Evolutionary conservation across 2,888 invertebrate species (phyloP).

Genomic region (Drosophila sordidula): DNA sequence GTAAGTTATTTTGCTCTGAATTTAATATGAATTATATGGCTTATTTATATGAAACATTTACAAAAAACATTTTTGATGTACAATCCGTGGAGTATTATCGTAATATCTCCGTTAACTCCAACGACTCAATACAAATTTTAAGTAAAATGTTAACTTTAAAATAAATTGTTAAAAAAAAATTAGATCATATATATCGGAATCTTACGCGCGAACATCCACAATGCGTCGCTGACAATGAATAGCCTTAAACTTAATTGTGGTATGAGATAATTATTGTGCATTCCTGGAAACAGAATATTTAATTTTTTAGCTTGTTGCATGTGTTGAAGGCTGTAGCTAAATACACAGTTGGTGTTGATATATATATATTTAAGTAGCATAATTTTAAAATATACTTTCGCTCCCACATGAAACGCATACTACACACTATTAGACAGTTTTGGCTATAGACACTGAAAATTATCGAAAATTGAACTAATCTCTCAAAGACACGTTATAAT

Average conservation of each 20-base stretch:
- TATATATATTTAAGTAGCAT: conserved; percentile 30
- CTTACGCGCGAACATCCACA: conserved; percentile 43
- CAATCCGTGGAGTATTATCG: conserved; percentile 34
- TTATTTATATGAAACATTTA: conserved; percentile 62
- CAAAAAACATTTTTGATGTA: conserved; percentile 52
- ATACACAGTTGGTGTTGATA: conserved; percentile 35
- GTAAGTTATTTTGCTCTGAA: conserved; percentile 50
- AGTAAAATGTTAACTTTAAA: conserved; percentile 40
- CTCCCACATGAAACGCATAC: conserved; percentile 44
- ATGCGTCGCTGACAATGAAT: conserved; percentile 39
- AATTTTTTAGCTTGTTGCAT: conserved; percentile 3
- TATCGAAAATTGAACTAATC: conserved; percentile 45
- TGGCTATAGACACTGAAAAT: conserved; percentile 52
- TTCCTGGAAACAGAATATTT: conserved; percentile 38
- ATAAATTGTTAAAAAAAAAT: conserved; percentile 26
- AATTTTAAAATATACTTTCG: conserved; percentile 44
- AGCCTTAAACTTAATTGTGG: conserved; percentile 49
- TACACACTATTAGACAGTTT: conserved; percentile 52
- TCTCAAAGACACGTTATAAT: conserved; percentile 50
- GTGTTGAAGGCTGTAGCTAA: conserved; percentile 27
- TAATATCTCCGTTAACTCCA: conserved; percentile 45
- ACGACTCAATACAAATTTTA: conserved; percentile 43
- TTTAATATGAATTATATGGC: conserved; percentile 61
- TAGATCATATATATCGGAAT: conserved; percentile 43
- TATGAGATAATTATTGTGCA: conserved; percentile 52